phyloP scores from a whole-genome alignment of 2,113 vertebrate genomes.

The Pan troglodytes region DNA sequence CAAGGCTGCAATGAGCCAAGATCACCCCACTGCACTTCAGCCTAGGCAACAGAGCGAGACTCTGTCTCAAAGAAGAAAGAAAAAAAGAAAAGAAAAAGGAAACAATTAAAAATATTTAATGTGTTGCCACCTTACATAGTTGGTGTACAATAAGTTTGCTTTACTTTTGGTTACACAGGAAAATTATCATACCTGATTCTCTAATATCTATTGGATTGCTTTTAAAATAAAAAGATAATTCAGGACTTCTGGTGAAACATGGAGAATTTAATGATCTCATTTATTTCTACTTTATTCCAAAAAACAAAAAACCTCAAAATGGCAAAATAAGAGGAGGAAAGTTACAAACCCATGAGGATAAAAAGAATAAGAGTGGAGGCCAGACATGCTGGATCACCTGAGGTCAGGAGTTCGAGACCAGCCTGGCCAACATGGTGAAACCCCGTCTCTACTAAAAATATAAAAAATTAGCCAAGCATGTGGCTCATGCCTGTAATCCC shows the following conservation, averaged over 20 bases:
- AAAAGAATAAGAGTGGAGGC: background rate
- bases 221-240: slow-evolving; percentile 5
- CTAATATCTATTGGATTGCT: background rate
- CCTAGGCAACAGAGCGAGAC: too few species aligned
- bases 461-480: too few species aligned
- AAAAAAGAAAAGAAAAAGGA: too few species aligned
- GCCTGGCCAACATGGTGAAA: too few species aligned
- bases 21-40: too few species aligned
- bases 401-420: too few species aligned
- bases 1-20: too few species aligned
- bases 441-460: too few species aligned
- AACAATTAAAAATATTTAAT: background rate
- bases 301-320: background rate
- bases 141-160: background rate
- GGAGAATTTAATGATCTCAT: background rate
- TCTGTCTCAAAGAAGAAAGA: too few species aligned
- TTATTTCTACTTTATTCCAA: background rate
- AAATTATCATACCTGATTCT: background rate
- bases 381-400: too few species aligned
- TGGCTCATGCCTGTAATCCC: too few species aligned
- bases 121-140: background rate
- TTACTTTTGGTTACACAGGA: background rate
- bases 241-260: background rate
- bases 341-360: background rate
- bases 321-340: background rate